Base-by-base conservation (phyloP, 53 echinoderm and acorn worm species). In the Mesocentrotus franciscanus region DNA sequence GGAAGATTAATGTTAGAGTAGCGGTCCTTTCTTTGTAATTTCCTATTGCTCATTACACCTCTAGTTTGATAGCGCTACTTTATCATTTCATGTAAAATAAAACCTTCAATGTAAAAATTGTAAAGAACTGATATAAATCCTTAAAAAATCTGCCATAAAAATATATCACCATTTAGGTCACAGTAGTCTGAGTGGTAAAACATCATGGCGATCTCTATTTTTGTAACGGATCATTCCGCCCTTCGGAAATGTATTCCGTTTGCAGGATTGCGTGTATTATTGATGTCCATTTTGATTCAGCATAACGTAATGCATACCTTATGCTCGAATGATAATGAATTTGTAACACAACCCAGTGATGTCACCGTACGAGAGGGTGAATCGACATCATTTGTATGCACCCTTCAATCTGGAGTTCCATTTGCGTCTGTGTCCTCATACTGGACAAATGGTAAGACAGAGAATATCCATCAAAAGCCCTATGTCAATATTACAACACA, bases 391-490 rank as follows among this genome's bases (percentile, higher is more conserved):
- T 87, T 87, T 17, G 56, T 0, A 5, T 87, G 87, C 29, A 87
- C 58, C n/a, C 87, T 87, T 58, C 87, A 57, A 27, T 58, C 87
- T 12, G n/a, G 27, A 33, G n/a, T 13, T 10, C n/a, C 57, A 6
- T n/a, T 87, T 87, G 7, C 59, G 16, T 87, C 87, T 11, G 59
- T 20, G 27, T 87, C 87, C 0, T 87, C 87, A 57, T 58, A 87
- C 87, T 87, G 87, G 59, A 87, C n/a, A 27, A 87, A 87, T 59
- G 58, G 87, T 58, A 87, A 87, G 87, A 87, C 87, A 8, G 87
- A 56, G 59, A 56, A 87, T 56, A 29, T 87, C 12, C 57, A 27
- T 10, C 57, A 87, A 2, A 1, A 58, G 8, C 87, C 87, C 2
- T 87, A 58, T 15, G 29, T 58, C 59, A 87, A 87, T 27, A 87